phyloP scores from a whole-genome alignment of 2,888 invertebrate species.

The Luffia ferchaultella region DNA sequence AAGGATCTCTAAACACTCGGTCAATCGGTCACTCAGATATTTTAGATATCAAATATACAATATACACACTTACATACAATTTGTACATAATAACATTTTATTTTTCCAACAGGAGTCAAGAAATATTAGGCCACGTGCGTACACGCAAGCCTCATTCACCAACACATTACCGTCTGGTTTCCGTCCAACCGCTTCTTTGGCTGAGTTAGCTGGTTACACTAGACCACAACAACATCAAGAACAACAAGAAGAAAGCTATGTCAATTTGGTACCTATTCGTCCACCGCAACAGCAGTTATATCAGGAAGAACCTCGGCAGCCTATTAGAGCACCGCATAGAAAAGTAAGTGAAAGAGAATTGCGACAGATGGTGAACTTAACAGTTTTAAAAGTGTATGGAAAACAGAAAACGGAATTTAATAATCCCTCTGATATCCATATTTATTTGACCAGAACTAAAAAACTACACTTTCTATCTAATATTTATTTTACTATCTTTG shows the following conservation, averaged over 20 bases:
- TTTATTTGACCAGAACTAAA: too few relatives aligned
- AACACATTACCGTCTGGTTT: conserved; percentile 51
- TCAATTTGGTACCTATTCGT: conserved; percentile 26
- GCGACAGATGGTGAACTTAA: too few relatives aligned
- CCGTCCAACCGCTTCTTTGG: conserved; percentile 49
- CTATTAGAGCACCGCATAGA: conserved; percentile 39
- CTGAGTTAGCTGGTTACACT: conserved; percentile 56
- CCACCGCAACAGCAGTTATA: conserved; percentile 25
- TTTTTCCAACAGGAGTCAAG: conserved; percentile 40
- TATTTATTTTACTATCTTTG: not conserved
- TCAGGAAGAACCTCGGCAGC: conserved; percentile 76
- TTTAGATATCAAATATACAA: not conserved
- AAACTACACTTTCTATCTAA: not conserved
- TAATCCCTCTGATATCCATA: too few relatives aligned
- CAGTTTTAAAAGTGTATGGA: too few relatives aligned
- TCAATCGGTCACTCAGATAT: too few relatives aligned
- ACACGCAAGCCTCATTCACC: conserved; percentile 38
- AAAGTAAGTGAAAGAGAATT: conserved; percentile 37
- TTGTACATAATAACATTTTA: too few relatives aligned
- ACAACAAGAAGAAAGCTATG: conserved; percentile 22
- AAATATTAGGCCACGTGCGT: conserved; percentile 55
- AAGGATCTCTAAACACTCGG: too few relatives aligned
- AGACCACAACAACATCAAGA: conserved; percentile 24
- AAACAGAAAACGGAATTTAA: too few relatives aligned
- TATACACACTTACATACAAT: not conserved